These are phyloP conservation scores for Tokudaia tokunoshimensis DNA, from an alignment of 2,797 vertebrate genomes.

Conservation along the genomic window DNA sequence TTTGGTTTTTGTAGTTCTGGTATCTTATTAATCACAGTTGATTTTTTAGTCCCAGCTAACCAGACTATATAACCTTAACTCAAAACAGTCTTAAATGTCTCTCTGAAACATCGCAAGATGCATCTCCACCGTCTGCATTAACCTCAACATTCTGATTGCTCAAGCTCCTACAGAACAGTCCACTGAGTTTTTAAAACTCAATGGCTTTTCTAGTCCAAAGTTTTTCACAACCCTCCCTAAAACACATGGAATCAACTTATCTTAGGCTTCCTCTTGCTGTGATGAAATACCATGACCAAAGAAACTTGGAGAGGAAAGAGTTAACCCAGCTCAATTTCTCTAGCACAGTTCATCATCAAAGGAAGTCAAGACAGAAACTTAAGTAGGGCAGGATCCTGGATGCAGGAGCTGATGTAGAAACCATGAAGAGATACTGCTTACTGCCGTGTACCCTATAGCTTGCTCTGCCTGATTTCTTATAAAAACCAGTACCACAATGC, in stretches of 20 bases:
- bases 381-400: neutral
- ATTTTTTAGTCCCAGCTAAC: neutral
- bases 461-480: neutral
- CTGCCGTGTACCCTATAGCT: neutral
- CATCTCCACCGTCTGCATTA: too few species aligned
- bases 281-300: neutral
- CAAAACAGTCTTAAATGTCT: neutral
- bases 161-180: neutral
- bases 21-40: neutral
- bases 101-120: neutral
- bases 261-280: neutral
- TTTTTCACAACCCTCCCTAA: neutral
- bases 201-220: neutral
- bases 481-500: neutral
- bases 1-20: neutral
- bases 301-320: neutral
- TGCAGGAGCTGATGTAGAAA: neutral
- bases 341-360: neutral
- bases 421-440: too few species aligned
- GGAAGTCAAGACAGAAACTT: neutral
- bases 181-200: neutral
- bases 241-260: neutral
- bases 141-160: neutral
- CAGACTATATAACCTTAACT: neutral
- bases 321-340: neutral